Evolutionary conservation across 2,113 vertebrate species (phyloP).

Genomic region (Fregata magnificens): DNA sequence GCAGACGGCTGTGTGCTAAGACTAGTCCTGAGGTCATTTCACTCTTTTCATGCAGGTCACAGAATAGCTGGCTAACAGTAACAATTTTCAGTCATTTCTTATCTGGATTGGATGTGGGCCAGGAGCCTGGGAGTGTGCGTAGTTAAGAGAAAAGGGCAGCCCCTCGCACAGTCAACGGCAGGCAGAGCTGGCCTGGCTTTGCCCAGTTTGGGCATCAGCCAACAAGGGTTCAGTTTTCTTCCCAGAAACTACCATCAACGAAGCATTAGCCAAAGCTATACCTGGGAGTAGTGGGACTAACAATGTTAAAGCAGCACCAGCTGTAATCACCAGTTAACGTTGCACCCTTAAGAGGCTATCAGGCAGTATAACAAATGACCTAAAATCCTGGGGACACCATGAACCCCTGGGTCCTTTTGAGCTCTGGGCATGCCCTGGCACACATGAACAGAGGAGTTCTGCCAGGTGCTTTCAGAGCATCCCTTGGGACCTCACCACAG

Average conservation of each 20-base stretch:
- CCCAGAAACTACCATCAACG: not conserved
- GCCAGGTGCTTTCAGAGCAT: not conserved
- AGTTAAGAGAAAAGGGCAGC: not conserved
- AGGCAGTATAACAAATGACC: not conserved
- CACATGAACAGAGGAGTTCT: not conserved
- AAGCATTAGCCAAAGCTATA: not conserved
- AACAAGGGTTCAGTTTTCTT: not conserved
- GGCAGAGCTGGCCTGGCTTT: not conserved
- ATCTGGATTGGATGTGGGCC: not conserved
- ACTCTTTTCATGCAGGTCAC: not conserved
- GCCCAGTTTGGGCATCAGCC: not conserved
- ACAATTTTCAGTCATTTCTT: not conserved
- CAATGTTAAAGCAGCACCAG: not conserved
- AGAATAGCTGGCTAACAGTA: not conserved
- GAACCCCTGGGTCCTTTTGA: not conserved
- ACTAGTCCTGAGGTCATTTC: not conserved
- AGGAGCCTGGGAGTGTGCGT: not conserved
- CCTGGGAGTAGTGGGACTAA: not conserved
- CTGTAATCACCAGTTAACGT: not conserved
- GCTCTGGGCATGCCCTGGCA: not conserved
- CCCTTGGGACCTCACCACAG: not conserved
- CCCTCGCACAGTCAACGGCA: not conserved
- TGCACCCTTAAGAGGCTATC: not conserved
- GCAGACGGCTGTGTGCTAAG: not conserved
- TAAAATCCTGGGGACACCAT: not conserved